Base-by-base conservation (phyloP, 2,888 invertebrate species). In the Ashinkailepas kermadecensis region DNA sequence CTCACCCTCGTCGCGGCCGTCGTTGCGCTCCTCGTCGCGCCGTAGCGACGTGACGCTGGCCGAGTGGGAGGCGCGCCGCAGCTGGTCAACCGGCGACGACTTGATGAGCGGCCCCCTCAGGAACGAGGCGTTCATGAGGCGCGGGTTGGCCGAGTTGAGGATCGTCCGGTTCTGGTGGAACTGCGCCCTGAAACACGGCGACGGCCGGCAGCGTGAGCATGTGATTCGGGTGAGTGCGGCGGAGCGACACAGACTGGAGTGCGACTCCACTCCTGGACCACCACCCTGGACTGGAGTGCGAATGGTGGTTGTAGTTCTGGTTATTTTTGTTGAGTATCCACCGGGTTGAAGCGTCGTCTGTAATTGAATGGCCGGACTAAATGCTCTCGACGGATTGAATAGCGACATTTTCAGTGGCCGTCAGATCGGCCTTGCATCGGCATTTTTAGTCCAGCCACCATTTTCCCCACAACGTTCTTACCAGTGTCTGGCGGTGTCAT, bases 91-190 rank as follows among this genome's bases (percentile, higher is more conserved):
- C 10, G 79, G 58, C 58, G 79, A 59, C 58, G 79, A 59, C 23
- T 58, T 58, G 58, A 79, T 58, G 13, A 79, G 23, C 12, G 79
- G 54, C 83, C 85, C 85, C 84, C 85, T 85, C 81, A 85, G 83
- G 78, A 86, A 83, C 21, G 85, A 85, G n/a, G 85, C 95, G 88
- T 96, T 96, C 95, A 96, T 96, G 88, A 96, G 89, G 83, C 96
- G 92, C 83, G 96, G 95, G 88, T 96, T 96, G 58, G 96, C 95
- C 81, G 96, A 96, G 88, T 96, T 96, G 90, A 96, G 96, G 86
- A 96, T 96, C 64, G 95, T 95, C 57, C 96, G 91, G 87, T 95
- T 95, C 86, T 96, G 96, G 85, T 93, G 91, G 94, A 95, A 96
- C 86, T 95, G 91, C 59, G 96, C 96, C 88, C 96, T 96, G 90